Evolutionary conservation across 2,797 vertebrate genomes (phyloP).

Genomic region (Cossypha dichroa): DNA sequence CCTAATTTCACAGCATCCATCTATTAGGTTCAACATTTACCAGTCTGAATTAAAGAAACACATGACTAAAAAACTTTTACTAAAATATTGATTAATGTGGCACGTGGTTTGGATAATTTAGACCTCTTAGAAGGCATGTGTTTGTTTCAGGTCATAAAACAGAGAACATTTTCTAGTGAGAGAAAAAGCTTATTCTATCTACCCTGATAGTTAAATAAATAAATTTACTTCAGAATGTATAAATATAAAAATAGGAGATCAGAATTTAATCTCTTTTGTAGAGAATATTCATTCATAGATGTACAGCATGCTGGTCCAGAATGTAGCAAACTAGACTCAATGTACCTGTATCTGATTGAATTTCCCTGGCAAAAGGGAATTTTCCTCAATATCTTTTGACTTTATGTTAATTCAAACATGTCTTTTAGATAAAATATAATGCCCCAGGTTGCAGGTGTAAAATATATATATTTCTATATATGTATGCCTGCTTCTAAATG

Average conservation of each 20-base stretch:
- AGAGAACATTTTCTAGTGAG: neutral
- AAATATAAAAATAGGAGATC: neutral
- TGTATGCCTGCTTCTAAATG: neutral
- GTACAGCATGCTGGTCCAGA: neutral
- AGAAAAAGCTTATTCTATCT: neutral
- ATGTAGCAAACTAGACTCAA: neutral
- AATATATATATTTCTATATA: neutral
- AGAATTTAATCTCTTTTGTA: neutral
- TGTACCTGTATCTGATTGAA: accelerated
- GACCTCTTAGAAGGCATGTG: neutral
- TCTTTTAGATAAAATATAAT: neutral
- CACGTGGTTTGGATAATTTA: neutral
- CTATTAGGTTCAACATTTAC: neutral
- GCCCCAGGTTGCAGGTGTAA: neutral
- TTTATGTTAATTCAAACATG: neutral
- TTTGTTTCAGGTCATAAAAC: neutral
- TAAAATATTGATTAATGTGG: neutral
- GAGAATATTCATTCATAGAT: neutral
- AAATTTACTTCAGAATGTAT: neutral
- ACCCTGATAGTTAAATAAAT: neutral
- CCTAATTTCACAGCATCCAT: neutral
- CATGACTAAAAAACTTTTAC: neutral
- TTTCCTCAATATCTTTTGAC: neutral
- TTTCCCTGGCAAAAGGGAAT: neutral
- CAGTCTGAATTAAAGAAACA: neutral